A percentile compares a stretch with the other conserved stretches of the same genome.
These are phyloP conservation scores for Hemitrygon akajei DNA, from an alignment of 2,797 vertebrate genomes.

Conservation along the genomic window DNA sequence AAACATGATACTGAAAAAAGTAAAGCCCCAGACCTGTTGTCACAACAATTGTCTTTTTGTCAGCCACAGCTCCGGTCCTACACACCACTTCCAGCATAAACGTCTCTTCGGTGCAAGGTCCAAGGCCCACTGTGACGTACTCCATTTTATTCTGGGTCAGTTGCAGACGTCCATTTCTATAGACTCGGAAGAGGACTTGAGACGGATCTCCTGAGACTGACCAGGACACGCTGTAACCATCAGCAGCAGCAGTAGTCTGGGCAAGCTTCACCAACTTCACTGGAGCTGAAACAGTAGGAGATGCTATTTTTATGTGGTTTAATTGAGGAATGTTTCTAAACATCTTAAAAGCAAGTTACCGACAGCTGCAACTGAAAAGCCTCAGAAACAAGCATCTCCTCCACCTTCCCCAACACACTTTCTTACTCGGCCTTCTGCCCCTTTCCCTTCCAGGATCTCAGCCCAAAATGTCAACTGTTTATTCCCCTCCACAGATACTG, in stretches of 20 bases:
- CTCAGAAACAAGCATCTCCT: too few relatives aligned
- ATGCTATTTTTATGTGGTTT: neutral
- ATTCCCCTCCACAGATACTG: too few relatives aligned
- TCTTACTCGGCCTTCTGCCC: too few relatives aligned
- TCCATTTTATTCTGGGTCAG: constrained; percentile 46
- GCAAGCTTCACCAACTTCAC: constrained; percentile 49
- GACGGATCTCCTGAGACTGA: constrained; percentile 48
- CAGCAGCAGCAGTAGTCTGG: constrained; percentile 46
- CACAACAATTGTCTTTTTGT: neutral
- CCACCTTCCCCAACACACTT: too few relatives aligned
- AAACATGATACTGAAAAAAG: too few relatives aligned
- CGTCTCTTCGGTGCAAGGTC: constrained; percentile 48
- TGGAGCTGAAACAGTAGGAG: constrained; percentile 45
- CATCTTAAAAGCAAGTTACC: neutral
- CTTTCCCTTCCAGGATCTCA: too few relatives aligned
- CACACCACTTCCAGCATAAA: constrained; percentile 56
- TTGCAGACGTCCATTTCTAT: constrained; percentile 48
- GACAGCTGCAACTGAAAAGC: neutral
- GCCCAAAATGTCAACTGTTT: too few relatives aligned
- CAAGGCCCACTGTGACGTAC: constrained; percentile 48
- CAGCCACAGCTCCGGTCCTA: constrained; percentile 6
- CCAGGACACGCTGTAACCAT: constrained; percentile 58
- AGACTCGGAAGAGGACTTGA: constrained; percentile 49
- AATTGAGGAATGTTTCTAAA: neutral
- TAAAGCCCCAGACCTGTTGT: neutral